Evolutionary conservation across 2,797 vertebrate species (phyloP), one percentile per base, ranked within the genome.

Genomic region (Cercopithecus hamlyni): DNA sequence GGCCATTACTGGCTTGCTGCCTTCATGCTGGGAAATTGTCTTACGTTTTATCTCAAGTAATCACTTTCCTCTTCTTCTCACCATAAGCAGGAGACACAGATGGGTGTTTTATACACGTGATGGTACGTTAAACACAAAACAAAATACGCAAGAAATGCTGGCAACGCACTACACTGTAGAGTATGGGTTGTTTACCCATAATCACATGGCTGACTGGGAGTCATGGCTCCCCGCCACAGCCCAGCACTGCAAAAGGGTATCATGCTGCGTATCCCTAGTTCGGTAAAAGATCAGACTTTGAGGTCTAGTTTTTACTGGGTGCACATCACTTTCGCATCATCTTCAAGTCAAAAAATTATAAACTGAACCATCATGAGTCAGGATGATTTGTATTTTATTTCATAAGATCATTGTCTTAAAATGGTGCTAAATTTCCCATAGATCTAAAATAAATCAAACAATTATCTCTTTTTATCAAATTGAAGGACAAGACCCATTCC

Each of bases 401-500:
- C 12, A 76, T 39, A 67, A 90, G 9, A 45, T 83, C 33, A 84
- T 39, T 67, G 2, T 55, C n/a, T 82, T 91, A 76, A 75, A 91
- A 83, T 92, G 57, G 89, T 88, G 77, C 58, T 93, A 76, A 1
- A 58, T 90, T 36, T 92, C 50, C 50, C 17, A 58, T 13, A 72
- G 27, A 85, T 76, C 26, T 43, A 67, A 90, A 61, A 55, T 36
- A 84, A 57, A 55, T 67, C 27, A 70, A 85, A 36, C 7, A 57
- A 12, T 10, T n/a, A 67, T n/a, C 33, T 57, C 5, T 36, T 67
- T 91, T 94, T 97, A 94, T 94, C 92, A 92, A 92, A 94, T 88
- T 27, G 55, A 95, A 61, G 36, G 94, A 30, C 33, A 26, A 85
- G 0, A 27, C 48, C 12, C 58, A 8, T 3, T 48, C 4, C 70